Base-by-base conservation (phyloP, 2,888 invertebrate genomes). In the Metopia argyrocephala region DNA sequence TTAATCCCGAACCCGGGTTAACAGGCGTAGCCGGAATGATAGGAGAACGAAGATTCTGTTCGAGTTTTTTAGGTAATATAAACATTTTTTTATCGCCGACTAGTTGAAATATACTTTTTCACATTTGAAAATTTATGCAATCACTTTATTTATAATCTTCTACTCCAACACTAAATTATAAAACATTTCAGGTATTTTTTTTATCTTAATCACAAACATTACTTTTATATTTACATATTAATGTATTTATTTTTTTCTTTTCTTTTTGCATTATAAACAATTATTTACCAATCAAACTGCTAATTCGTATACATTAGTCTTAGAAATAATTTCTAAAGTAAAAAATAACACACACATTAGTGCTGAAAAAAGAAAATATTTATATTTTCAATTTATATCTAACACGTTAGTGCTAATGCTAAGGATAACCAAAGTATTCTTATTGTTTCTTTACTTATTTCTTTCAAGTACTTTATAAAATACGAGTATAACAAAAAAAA, bases 21-120 rank as follows among this genome's bases (percentile, higher is more conserved):
- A 86, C 86, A 5, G 89, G 89, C 65, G 87, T 86, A 2, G 90
- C 88, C 31, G 89, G 87, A 76, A 84, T 84, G 70, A 89, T 87
- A 25, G 86, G 83, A 0, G 81, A 69, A 50, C 90, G 89, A 69
- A 90, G 85, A 68, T 89, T 87, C 85, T 90, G 90, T 85, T 90
- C 90, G 82, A 90, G 90, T 75, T 88, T 87, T 85, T 90, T 89
- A 50, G 89, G 88, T 84, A 89, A 85, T 68, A 89, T 84, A 84
- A 89, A 90, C 89, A 90, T 90, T 80, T 84, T 83, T 76, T n/a
- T n/a, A n/a, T n/a, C n/a, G 15, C 18, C 80, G 75, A 79, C 71
- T 62, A 74, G 62, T 64, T 79, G 62, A n/a, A 21, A 21, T 12
- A 23, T 27, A 25, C 28, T 27, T 5, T 45, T 74, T 48, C 15